Percentiles rank a stretch among this genome's conserved stretches.
Evolutionary conservation across 1,140 invertebrate genomes (phyloP).

Genomic region (Gonioctena quinquepunctata): DNA sequence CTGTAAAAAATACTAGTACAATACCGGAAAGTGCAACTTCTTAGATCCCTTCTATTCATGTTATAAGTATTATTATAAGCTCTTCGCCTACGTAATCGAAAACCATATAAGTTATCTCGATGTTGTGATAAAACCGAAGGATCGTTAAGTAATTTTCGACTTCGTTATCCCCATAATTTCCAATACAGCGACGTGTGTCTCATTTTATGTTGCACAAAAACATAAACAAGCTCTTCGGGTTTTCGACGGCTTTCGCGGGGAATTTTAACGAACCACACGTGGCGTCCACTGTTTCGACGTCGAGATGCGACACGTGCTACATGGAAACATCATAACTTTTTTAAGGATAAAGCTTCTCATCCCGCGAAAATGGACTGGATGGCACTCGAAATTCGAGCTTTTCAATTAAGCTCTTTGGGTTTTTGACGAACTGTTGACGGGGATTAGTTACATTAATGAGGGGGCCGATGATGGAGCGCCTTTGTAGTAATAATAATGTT

Average conservation of each 20-base stretch:
- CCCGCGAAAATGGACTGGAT: neutral
- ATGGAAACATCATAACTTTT: slow-evolving; percentile 5
- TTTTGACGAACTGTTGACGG: neutral
- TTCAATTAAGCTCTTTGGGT: neutral
- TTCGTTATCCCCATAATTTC: neutral
- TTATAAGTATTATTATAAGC: too few species aligned
- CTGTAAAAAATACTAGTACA: too few species aligned
- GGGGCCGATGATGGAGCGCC: too few species aligned
- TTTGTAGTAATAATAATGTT: too few species aligned
- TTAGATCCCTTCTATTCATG: too few species aligned
- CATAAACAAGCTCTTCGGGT: neutral
- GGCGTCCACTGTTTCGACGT: neutral
- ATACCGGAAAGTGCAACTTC: too few species aligned
- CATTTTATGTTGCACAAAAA: neutral
- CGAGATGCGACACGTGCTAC: neutral
- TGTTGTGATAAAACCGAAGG: slow-evolving; percentile 3
- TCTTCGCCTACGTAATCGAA: too few species aligned
- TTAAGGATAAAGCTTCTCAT: neutral
- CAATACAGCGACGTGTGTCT: neutral
- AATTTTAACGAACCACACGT: slow-evolving; percentile 4
- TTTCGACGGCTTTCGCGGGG: neutral
- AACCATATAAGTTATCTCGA: too few species aligned
- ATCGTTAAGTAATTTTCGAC: slow-evolving; percentile 1
- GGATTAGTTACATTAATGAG: neutral
- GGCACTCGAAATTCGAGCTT: neutral